Percentiles rank a stretch among this genome's conserved stretches.
These are phyloP conservation scores for Amblyjoppa fuscipennis DNA, from an alignment of 2,888 invertebrate genomes.

Conservation along the genomic window DNA sequence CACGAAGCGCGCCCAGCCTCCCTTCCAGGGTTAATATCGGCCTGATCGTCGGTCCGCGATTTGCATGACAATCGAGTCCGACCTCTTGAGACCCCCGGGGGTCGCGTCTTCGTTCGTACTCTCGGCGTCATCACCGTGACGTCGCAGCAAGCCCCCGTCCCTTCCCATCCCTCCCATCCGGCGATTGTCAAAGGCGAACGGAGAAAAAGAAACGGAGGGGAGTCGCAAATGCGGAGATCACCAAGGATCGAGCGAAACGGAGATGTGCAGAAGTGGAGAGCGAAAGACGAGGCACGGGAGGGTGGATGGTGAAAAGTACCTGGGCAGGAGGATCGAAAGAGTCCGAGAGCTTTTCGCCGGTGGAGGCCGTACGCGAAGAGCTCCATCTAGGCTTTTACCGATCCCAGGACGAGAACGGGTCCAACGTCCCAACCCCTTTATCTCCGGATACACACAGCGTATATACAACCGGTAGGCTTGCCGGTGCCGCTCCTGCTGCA, in stretches of 20 bases:
- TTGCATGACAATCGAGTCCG: slow-evolving; percentile 80
- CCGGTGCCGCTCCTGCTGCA: slow-evolving; percentile 24
- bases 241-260: slow-evolving; percentile 36
- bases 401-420: slow-evolving; percentile 53
- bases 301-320: slow-evolving; percentile 19
- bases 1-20: slow-evolving; percentile 42
- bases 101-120: slow-evolving; percentile 59
- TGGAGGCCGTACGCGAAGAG: slow-evolving; percentile 53
- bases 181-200: slow-evolving; percentile 63
- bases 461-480: slow-evolving; percentile 58
- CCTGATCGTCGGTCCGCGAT: slow-evolving; percentile 75
- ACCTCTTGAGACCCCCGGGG: slow-evolving; percentile 55
- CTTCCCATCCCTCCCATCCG: slow-evolving; percentile 16
- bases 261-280: slow-evolving; percentile 1
- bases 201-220: slow-evolving; percentile 38
- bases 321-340: slow-evolving; percentile 43
- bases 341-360: slow-evolving; percentile 32
- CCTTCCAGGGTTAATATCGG: slow-evolving; percentile 76
- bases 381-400: slow-evolving; percentile 65
- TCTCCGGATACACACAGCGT: slow-evolving; percentile 35
- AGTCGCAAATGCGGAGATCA: slow-evolving; percentile 15
- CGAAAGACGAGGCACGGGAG: neutral
- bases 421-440: slow-evolving; percentile 37
- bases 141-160: slow-evolving; percentile 44
- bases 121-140: slow-evolving; percentile 66